Conservation (phyloP, 2,113 vertebrate genomes). For the Oryctolagus cuniculus region mOryCun1.1 NC_091439.1:85937001-85937500, state of each 20-base stretch:
- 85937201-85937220: neutral
- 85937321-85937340: neutral
- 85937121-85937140: neutral
- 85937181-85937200: neutral
- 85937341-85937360: neutral
- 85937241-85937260: neutral
- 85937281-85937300: neutral
- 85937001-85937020: neutral
- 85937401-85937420: neutral
- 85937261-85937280: neutral
- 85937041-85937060: neutral
- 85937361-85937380: neutral
- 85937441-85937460: neutral
- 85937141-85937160: neutral
- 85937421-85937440: neutral
- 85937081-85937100: neutral
- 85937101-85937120: neutral
- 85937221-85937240: neutral
- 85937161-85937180: neutral
- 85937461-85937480: neutral
- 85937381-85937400: neutral
- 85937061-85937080: neutral
- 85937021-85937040: neutral
- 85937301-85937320: neutral
- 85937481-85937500: neutral